A percentile compares a stretch with the other conserved stretches of the same genome.
These are phyloP conservation scores for Vulpes ferrilata DNA, from an alignment of 2,113 vertebrate genomes.

Conservation along the genomic window DNA sequence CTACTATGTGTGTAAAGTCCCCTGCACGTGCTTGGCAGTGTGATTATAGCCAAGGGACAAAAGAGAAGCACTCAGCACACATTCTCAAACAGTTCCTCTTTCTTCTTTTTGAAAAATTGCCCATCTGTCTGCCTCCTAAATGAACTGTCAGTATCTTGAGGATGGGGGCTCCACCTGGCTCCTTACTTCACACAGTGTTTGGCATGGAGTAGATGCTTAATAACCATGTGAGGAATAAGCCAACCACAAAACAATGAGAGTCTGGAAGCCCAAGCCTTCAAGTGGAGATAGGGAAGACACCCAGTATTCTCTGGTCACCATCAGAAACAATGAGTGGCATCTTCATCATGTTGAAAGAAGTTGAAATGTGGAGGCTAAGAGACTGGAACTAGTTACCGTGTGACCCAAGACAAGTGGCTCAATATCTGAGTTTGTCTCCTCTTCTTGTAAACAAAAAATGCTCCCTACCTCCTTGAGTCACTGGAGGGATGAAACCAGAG, in stretches of 20 bases:
- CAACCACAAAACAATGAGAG: background rate
- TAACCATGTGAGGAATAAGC: background rate
- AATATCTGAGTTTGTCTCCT: background rate
- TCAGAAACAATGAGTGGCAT: background rate
- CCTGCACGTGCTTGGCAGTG: rapidly evolving
- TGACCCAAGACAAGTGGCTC: background rate
- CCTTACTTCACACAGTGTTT: background rate
- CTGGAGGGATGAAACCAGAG: background rate
- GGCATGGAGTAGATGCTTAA: background rate
- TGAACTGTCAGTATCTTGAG: background rate
- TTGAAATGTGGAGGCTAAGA: background rate
- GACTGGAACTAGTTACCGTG: background rate
- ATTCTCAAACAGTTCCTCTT: background rate
- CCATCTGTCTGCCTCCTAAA: background rate
- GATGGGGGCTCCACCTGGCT: background rate
- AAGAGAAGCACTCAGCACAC: background rate
- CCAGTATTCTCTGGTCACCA: background rate
- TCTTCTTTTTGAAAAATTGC: background rate
- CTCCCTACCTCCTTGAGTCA: background rate
- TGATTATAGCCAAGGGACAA: background rate
- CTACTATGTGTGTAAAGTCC: background rate
- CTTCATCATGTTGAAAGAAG: background rate
- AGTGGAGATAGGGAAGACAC: background rate
- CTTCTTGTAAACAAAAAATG: background rate
- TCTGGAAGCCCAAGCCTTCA: background rate